Conservation (phyloP, 2,797 vertebrate species). For the Galago senegalensis region DNA sequence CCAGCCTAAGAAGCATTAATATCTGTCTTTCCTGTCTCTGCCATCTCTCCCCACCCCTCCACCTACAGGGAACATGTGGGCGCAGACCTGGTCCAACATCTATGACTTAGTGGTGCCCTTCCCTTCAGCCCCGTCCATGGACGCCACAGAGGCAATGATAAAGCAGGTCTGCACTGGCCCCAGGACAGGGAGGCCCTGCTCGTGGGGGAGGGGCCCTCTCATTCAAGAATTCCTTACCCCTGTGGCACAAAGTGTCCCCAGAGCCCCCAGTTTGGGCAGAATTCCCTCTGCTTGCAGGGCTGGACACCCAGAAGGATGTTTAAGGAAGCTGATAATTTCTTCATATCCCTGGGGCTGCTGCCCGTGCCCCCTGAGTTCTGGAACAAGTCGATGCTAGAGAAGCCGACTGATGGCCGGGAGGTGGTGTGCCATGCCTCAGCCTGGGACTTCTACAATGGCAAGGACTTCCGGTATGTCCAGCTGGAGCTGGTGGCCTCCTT, state of each 20-base stretch:
- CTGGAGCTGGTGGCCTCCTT: neutral
- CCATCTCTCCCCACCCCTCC: neutral
- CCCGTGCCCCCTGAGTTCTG: constrained; percentile 95
- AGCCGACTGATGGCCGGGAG: constrained; percentile 92
- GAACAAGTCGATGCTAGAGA: constrained; percentile 95
- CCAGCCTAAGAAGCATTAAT: neutral
- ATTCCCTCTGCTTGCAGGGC: constrained; percentile 88
- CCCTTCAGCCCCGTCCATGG: constrained; percentile 94
- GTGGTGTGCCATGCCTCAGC: constrained; percentile 97
- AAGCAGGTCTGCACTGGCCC: constrained; percentile 89
- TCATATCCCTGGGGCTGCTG: constrained; percentile 94
- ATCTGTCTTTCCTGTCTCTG: neutral
- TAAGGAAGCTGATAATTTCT: constrained; percentile 94
- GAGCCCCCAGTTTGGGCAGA: neutral
- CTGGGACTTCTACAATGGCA: constrained; percentile 98
- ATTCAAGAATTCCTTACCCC: neutral
- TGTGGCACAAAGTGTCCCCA: too few species aligned
- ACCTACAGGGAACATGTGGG: constrained; percentile 98
- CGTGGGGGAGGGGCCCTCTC: neutral
- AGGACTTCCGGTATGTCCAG: constrained; percentile 95
- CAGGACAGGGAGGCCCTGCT: neutral
- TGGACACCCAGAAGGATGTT: constrained; percentile 97
- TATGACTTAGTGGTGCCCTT: constrained; percentile 95
- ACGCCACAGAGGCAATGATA: constrained; percentile 97
- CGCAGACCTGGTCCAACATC: constrained; percentile 97